These are phyloP conservation scores for Scytalopus superciliaris DNA, from an alignment of 2,113 vertebrate genomes.

Conservation along the genomic window DNA sequence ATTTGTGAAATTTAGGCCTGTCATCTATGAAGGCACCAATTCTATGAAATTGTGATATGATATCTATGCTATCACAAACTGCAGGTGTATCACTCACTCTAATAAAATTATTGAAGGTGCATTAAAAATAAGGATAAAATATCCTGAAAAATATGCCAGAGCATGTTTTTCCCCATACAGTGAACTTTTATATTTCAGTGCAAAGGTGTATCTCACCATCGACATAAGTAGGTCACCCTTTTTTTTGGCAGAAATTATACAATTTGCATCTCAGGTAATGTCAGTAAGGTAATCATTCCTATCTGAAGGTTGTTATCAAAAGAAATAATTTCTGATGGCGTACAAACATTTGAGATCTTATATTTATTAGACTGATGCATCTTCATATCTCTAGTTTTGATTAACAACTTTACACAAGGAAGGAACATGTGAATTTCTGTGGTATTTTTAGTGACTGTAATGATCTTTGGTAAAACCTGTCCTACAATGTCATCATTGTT, in stretches of 20 bases:
- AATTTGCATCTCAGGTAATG: background rate
- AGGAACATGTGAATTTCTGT: background rate
- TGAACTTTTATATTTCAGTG: background rate
- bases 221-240: background rate
- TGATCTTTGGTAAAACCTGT: constrained; percentile 33
- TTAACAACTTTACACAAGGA: background rate
- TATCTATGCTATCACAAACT: background rate
- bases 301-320: background rate
- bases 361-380: background rate
- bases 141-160: background rate
- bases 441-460: constrained; percentile 29
- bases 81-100: background rate
- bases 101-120: background rate
- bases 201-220: background rate
- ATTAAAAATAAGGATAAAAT: background rate
- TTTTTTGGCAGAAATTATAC: background rate
- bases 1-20: background rate
- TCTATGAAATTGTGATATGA: background rate
- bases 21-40: background rate
- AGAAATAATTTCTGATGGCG: background rate
- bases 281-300: background rate
- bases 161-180: background rate
- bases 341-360: background rate
- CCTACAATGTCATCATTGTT: background rate
- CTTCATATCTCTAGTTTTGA: background rate